Evolutionary conservation across 23 tunicate species (phyloP).

Genomic region (Halocynthia aurantium): DNA sequence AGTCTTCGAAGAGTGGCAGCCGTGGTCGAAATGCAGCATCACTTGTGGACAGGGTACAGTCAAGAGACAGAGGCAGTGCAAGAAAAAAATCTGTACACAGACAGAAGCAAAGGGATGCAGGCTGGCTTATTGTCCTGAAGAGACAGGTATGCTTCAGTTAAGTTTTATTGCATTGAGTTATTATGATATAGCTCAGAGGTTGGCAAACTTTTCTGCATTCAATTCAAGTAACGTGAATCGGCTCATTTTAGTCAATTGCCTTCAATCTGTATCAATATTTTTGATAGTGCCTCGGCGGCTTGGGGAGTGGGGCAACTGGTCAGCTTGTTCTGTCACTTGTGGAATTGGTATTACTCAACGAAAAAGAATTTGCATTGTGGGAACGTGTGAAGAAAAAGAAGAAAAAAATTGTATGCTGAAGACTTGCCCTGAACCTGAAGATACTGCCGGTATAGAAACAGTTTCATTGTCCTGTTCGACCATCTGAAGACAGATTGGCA

Average conservation of each 20-base stretch:
- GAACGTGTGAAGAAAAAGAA: constrained; percentile 18
- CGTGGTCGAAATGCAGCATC: constrained; percentile 22
- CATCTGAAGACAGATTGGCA: no score
- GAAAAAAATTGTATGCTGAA: not conserved
- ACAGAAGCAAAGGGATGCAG: constrained; percentile 13
- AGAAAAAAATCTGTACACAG: constrained; percentile 7
- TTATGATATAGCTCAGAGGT: no score
- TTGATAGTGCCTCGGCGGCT: no score
- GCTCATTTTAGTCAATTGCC: no score
- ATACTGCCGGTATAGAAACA: no score
- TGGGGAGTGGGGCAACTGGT: constrained; percentile 13
- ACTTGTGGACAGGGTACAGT: constrained; percentile 14
- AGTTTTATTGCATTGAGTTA: no score
- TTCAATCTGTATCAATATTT: no score
- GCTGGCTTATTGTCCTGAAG: not conserved
- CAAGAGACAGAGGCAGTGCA: not conserved
- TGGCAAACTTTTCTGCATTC: no score
- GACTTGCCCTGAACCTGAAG: no score
- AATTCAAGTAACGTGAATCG: no score
- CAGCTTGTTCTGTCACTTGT: constrained; percentile 10
- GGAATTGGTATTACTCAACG: constrained; percentile 12
- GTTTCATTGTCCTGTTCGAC: no score
- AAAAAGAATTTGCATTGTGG: constrained; percentile 19
- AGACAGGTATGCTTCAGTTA: no score
- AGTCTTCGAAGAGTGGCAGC: constrained; percentile 16